phyloP scores from a whole-genome alignment of 53 echinoderm and acorn worm species.

The Hippasteria phrygiana region DNA sequence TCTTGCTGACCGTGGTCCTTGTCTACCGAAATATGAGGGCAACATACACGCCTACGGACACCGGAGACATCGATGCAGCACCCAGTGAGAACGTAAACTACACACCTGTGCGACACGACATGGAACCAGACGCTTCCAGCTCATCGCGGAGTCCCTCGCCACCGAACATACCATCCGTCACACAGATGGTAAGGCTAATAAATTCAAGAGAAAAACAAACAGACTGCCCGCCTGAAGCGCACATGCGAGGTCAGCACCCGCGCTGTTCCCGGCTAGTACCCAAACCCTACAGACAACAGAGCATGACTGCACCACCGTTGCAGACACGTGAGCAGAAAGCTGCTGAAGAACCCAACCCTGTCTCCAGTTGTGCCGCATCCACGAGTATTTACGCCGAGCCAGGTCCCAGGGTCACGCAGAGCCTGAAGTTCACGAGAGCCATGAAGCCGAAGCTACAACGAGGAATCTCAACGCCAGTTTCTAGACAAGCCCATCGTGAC shows the following conservation, averaged over 20 bases:
- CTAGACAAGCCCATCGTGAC: background rate
- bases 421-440: too few species aligned
- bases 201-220: too few species aligned
- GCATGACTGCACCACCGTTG: conserved; percentile 3
- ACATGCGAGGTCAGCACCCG: background rate
- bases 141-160: background rate
- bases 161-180: too few species aligned
- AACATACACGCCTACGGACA: background rate
- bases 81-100: background rate
- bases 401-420: too few species aligned
- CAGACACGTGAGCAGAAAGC: background rate
- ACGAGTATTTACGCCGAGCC: background rate
- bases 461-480: background rate
- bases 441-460: background rate
- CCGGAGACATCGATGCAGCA: background rate
- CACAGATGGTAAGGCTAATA: background rate
- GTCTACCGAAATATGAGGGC: too few species aligned
- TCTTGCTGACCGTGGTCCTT: background rate
- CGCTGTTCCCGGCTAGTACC: background rate
- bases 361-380: background rate
- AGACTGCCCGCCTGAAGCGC: too few species aligned
- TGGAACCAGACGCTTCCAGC: background rate
- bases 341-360: background rate
- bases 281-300: background rate
- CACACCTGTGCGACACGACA: background rate